A percentile compares a stretch with the other conserved stretches of the same genome.
Conservation (phyloP, 2,888 invertebrate species). For the Sericinus montela region DNA sequence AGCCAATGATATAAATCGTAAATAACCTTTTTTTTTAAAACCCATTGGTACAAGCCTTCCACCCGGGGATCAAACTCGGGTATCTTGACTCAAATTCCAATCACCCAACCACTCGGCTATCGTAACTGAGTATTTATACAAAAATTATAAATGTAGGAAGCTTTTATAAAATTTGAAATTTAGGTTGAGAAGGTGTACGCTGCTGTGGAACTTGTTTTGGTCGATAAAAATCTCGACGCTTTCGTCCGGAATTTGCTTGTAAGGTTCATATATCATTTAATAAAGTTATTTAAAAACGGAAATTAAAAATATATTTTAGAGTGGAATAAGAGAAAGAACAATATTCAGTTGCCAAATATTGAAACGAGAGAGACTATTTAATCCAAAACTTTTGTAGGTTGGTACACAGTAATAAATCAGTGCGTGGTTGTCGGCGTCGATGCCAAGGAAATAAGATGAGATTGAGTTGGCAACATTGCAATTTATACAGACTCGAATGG, state of each 20-base stretch:
- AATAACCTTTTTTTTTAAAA: too few relatives aligned
- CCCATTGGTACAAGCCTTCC: too few relatives aligned
- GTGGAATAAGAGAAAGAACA: conserved; percentile 19
- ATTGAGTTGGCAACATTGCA: conserved; percentile 70
- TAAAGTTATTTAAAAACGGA: too few relatives aligned
- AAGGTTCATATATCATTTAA: too few relatives aligned
- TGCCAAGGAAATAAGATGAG: conserved; percentile 76
- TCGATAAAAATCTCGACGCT: conserved; percentile 8
- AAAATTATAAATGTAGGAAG: neutral
- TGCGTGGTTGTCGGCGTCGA: conserved; percentile 57
- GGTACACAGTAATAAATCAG: conserved; percentile 64
- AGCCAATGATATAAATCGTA: too few relatives aligned
- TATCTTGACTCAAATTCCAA: too few relatives aligned
- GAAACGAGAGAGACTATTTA: conserved; percentile 71
- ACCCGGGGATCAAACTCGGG: too few relatives aligned
- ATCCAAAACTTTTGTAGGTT: conserved; percentile 75
- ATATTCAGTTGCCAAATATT: conserved; percentile 51
- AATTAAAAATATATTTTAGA: too few relatives aligned
- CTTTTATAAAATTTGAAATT: neutral
- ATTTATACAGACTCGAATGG: conserved; percentile 36
- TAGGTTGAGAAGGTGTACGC: conserved; percentile 6
- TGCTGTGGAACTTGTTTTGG: conserved; percentile 9
- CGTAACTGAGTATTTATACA: neutral
- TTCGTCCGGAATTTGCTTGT: conserved; percentile 11
- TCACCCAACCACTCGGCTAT: too few relatives aligned